Base-by-base conservation (phyloP, 2,113 vertebrate genomes). In the Cyrtonyx montezumae region DNA sequence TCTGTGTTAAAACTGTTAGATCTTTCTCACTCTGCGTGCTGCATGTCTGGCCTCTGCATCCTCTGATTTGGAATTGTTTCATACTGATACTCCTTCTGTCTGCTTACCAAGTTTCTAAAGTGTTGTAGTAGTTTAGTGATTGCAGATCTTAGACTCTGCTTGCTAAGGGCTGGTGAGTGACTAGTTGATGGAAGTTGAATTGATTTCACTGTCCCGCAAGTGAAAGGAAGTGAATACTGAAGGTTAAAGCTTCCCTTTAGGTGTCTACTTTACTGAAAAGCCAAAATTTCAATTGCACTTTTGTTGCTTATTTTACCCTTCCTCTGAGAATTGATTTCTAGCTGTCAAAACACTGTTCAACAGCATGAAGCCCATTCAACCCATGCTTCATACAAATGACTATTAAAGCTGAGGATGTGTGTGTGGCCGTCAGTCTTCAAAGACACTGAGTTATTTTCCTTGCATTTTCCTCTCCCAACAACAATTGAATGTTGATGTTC, bases 381-480 rank as follows among this genome's bases (percentile, higher is more conserved):
- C 68, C 19, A n/a, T 2, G 13, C 56, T 45, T 85, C 82, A 8
- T 88, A 55, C 82, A 83, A 87, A 61, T n/a, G 68, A 58, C 84
- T 82, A 69, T 92, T 89, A 87, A 81, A 94, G 75, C 70, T 48
- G 62, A 82, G 48, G 30, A 61, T 66, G 62, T 71, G 53, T 45
- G 48, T 79, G 81, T 87, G 77, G 48, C 87, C 87, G 53, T 88
- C 62, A 19, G 70, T 91, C 94, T 90, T 77, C 28, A 65, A 82
- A 87, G 59, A 76, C 75, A 77, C 53, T 6, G 58, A 69, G 82
- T 88, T 90, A 63, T 80, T 95, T 95, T 94, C 61, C 82, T 85
- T 55, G 63, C 70, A n/a, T n/a, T n/a, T n/a, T n/a, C n/a, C 79
- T 94, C 70, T 91, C 80, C 6, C 1, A 3, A 34, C 78, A 84